Evolutionary conservation across 1,140 invertebrate genomes (phyloP).

Genomic region (Hermatobates lingyangjiaoensis): DNA sequence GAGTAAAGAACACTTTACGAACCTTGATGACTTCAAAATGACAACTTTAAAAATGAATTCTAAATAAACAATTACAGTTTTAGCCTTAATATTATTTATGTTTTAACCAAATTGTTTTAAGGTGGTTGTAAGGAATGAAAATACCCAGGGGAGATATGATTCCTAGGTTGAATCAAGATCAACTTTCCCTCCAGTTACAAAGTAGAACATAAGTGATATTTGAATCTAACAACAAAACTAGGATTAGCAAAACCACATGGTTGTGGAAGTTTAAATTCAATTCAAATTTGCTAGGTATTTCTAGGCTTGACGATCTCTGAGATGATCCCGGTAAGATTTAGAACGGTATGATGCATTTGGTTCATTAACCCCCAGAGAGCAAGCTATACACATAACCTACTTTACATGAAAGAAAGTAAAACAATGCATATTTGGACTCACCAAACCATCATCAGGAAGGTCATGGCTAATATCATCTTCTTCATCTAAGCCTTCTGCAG

Average conservation of each 20-base stretch:
- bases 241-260: not conserved
- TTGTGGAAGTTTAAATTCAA: not conserved
- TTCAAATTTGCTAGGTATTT: not conserved
- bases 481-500: not conserved
- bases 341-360: too few relatives aligned
- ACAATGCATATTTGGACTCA: not conserved
- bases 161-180: too few relatives aligned
- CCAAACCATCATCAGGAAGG: conserved; percentile 5
- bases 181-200: too few relatives aligned
- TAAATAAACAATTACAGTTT: too few relatives aligned
- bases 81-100: too few relatives aligned
- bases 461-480: conserved; percentile 1
- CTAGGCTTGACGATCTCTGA: not conserved
- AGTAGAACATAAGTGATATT: not conserved
- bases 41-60: too few relatives aligned
- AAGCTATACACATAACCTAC: not conserved
- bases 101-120: too few relatives aligned
- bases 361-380: not conserved
- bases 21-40: too few relatives aligned
- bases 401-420: not conserved
- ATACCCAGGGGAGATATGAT: too few relatives aligned
- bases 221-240: not conserved
- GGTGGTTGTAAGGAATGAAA: too few relatives aligned
- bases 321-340: not conserved
- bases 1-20: too few relatives aligned